These are phyloP conservation scores for Atta texana DNA, from an alignment of 1,140 invertebrate genomes.

Conservation along the genomic window DNA sequence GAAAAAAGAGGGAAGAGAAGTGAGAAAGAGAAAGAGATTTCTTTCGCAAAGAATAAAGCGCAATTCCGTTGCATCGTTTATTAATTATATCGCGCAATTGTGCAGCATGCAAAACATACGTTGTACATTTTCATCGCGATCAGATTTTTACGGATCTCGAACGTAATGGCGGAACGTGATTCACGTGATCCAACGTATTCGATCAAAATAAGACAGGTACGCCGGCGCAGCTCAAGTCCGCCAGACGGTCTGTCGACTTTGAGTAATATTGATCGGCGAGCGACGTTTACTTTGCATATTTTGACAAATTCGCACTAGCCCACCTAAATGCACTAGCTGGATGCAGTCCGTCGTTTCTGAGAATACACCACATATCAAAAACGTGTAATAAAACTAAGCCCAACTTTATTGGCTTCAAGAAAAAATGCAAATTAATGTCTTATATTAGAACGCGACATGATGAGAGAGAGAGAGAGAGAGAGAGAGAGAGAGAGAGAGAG, in stretches of 20 bases:
- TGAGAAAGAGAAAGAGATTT: constrained; percentile 2
- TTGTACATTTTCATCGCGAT: constrained; percentile 2
- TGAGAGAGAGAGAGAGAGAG: too few relatives aligned
- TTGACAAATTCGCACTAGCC: constrained; percentile 41
- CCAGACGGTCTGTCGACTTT: constrained; percentile 55
- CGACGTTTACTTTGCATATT: constrained; percentile 59
- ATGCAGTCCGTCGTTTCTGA: constrained; percentile 10
- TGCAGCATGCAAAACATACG: not conserved
- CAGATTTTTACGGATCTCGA: not conserved
- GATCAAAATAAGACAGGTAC: constrained; percentile 30
- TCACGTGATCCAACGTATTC: constrained; percentile 2
- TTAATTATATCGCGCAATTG: constrained; percentile 27
- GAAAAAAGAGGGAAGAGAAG: not conserved
- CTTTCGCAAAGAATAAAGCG: not conserved
- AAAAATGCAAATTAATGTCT: constrained; percentile 43
- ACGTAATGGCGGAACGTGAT: not conserved
- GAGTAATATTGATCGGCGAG: constrained; percentile 45
- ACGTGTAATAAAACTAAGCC: constrained; percentile 27
- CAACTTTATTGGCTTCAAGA: constrained; percentile 25
- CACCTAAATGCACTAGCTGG: constrained; percentile 23
- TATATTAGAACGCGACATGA: not conserved
- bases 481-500: fast-evolving
- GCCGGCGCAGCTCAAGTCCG: not conserved
- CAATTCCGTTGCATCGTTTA: not conserved
- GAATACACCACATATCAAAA: constrained; percentile 14